Conservation (phyloP, 2,797 vertebrate species). For the Parauchenoglanis ngamensis region DNA sequence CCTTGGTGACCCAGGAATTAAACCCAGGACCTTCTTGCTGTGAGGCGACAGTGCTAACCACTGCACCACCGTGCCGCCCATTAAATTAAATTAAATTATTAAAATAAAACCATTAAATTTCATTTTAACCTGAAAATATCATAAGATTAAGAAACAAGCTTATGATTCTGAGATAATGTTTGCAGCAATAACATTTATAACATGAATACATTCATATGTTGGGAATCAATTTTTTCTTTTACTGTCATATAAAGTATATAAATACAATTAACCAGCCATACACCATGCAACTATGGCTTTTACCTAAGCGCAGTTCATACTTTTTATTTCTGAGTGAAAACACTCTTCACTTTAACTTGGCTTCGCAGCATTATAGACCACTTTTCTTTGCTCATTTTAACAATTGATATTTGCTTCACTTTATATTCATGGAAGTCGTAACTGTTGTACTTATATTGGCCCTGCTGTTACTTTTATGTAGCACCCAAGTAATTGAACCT, state of each 20-base stretch:
- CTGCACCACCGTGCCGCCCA: too few relatives aligned
- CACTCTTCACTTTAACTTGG: neutral
- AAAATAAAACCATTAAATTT: neutral
- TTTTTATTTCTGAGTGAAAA: neutral
- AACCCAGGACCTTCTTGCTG: too few relatives aligned
- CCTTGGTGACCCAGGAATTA: too few relatives aligned
- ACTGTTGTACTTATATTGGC: neutral
- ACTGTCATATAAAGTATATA: neutral
- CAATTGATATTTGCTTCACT: neutral
- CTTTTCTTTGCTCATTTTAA: neutral
- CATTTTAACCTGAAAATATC: neutral
- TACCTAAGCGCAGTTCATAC: neutral
- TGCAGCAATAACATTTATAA: neutral
- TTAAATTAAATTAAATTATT: too few relatives aligned
- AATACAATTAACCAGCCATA: neutral
- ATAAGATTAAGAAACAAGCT: neutral
- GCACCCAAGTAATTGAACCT: neutral
- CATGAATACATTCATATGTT: neutral
- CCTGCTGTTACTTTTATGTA: neutral
- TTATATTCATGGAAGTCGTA: neutral
- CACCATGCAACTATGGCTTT: neutral
- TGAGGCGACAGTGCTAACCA: too few relatives aligned
- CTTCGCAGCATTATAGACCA: neutral
- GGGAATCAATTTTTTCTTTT: neutral
- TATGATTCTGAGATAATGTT: neutral